Evolutionary conservation across 2,888 invertebrate genomes (phyloP).

Genomic region (Tupiocoris notatus): DNA sequence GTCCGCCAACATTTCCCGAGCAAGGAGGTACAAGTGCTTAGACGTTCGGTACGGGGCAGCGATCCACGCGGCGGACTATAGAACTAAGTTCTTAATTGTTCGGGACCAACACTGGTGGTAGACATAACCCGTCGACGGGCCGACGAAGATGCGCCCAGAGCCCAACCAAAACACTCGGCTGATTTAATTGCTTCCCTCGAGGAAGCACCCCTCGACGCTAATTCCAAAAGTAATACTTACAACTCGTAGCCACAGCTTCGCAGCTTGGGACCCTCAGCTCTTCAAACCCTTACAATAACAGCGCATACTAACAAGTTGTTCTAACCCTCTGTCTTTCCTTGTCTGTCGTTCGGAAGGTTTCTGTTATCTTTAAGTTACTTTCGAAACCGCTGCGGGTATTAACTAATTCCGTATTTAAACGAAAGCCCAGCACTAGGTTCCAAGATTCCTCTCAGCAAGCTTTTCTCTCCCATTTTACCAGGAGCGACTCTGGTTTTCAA

Average conservation of each 20-base stretch:
- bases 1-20: too few species aligned
- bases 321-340: not conserved
- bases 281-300: slow-evolving; percentile 21
- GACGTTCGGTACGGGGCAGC: too few species aligned
- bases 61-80: too few species aligned
- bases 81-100: too few species aligned
- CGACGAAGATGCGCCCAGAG: too few species aligned
- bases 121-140: too few species aligned
- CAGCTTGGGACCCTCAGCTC: not conserved
- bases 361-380: slow-evolving; percentile 28
- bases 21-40: too few species aligned
- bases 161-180: slow-evolving; percentile 21
- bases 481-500: too few species aligned
- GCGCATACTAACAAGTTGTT: slow-evolving; percentile 33
- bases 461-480: too few species aligned
- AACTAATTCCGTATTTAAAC: slow-evolving; percentile 28
- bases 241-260: not conserved
- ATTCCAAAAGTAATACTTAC: slow-evolving; percentile 21
- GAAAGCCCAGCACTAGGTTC: too few species aligned
- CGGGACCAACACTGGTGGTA: too few species aligned
- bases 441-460: too few species aligned
- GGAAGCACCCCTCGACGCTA: slow-evolving; percentile 1
- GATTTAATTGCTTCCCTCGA: slow-evolving; percentile 23
- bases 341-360: not conserved
- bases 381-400: slow-evolving; percentile 25